Evolutionary conservation across 2,888 invertebrate genomes (phyloP), one percentile per base, ranked within the genome.

Genomic region (Drosophila paramelanica): DNA sequence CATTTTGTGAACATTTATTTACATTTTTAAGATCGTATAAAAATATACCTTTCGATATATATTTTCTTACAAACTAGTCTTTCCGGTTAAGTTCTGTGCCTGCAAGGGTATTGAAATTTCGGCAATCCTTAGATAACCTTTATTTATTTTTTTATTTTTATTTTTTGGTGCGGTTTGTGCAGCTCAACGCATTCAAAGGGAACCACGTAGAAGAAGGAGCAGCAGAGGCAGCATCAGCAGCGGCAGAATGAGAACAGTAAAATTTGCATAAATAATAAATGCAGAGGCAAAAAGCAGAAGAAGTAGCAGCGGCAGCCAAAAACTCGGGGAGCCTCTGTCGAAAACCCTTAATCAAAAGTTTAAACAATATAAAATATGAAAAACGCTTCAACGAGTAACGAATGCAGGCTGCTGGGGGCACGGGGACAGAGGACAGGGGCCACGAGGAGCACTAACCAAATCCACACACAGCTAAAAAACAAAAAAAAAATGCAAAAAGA

Each of bases 241-340:
- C 52, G 58, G 41, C 56, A 31, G 69, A 68, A 62, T 50, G 45
- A 56, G 55, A 38, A 58, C 60, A 78, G 49, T 25, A 55, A 77
- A 81, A 88, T 88, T 84, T 83, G 66, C 88, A 87, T 84, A 87
- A 87, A 83, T 80, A 86, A 81, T 86, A 81, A 73, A 81, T 85
- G 86, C 58, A 60, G 52, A 69, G 59, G 67, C 67, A 65, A 51
- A 58, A 57, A 65, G 55, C 73, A 59, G 41, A 33, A 27, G 42
- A 20, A 51, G 36, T n/a, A 53, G 50, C 33, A 52, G 55, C 8
- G 13, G 36, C 42, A 59, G 49, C 51, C 55, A 51, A 58, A 60
- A 67, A 60, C 42, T 61, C 47, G 58, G 55, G 27, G 20, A 67
- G 65, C 57, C 65, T 43, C 61, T 62, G 81, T 68, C 67, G 59